Conservation (phyloP, 2,113 vertebrate species). For the Struthidea cinerea region DNA sequence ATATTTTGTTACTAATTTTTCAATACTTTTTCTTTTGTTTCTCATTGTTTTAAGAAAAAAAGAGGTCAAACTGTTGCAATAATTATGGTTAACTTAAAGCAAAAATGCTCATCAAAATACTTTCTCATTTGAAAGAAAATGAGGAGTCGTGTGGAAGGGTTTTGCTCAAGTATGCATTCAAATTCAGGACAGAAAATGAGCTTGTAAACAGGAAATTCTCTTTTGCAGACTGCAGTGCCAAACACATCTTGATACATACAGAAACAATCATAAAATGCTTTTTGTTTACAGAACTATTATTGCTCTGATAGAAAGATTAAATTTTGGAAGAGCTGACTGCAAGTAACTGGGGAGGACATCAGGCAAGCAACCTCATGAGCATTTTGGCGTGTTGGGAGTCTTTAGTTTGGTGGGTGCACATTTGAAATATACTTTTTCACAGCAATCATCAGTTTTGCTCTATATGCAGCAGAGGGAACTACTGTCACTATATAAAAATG, state of each 20-base stretch:
- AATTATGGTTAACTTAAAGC: neutral
- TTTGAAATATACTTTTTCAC: neutral
- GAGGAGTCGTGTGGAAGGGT: neutral
- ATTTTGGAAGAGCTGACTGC: neutral
- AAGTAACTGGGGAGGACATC: neutral
- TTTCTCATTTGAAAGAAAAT: neutral
- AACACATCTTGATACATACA: neutral
- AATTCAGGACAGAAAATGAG: neutral
- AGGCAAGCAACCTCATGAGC: neutral
- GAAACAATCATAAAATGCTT: neutral
- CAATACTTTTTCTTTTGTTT: neutral
- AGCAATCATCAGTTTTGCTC: neutral
- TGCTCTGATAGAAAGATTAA: neutral
- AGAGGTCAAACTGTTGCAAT: neutral
- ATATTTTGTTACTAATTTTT: neutral
- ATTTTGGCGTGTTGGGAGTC: neutral
- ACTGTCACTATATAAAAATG: neutral
- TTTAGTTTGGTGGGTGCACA: neutral
- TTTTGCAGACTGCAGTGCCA: neutral
- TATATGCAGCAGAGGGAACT: neutral
- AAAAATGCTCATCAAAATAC: neutral
- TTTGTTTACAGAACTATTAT: neutral
- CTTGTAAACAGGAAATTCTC: slow-evolving; percentile 48
- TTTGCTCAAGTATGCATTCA: neutral
- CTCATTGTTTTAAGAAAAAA: neutral